Evolutionary conservation across 2,113 vertebrate species (phyloP), one percentile per base, ranked within the genome.

Genomic region (Lophotis ruficrista): DNA sequence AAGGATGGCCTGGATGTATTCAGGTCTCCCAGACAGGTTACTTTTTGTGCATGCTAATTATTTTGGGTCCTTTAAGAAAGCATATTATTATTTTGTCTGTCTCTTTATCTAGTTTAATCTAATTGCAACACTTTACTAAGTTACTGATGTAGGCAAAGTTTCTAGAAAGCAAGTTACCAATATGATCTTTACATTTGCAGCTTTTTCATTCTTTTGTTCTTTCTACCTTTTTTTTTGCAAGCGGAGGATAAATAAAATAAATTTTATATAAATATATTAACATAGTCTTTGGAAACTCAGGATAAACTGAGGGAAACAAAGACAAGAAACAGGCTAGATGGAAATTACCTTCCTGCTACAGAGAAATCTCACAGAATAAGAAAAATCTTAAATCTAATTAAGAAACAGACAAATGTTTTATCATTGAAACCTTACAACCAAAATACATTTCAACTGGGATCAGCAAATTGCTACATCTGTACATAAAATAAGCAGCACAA

Each of bases 311-410:
- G 27, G 7, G 6, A 78, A 88, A 83, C 5, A 45, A 86, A 83
- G 30, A 8, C 37, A 88, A 76, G 53, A 64, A 93, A 64, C 1
- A 37, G 50, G 12, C 43, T 48, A 77, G 50, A 71, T 85, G 43
- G 33, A 90, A 97, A 92, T 87, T 77, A 57, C 8, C 38, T 96
- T 89, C 54, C 31, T 62, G 35, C 25, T 60, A 89, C 62, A 83
- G 57, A 93, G 37, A 95, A 92, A 95, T 91, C 10, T 41, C 41
- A 64, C 23, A 78, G 28, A 93, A 65, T 79, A 75, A 88, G 48
- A 82, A 28, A 93, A 94, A 87, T 83, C 73, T 95, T 95, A 86
- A 89, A 90, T 68, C 57, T 92, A 93, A 98, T 96, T 93, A 96
- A 96, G 80, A 93, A 97, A 93, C 47, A 89, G 78, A 65, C 57